A percentile compares a stretch with the other conserved stretches of the same genome.
Conservation (phyloP, 2,888 invertebrate genomes). For the Scaptomyza polygonia region DNA sequence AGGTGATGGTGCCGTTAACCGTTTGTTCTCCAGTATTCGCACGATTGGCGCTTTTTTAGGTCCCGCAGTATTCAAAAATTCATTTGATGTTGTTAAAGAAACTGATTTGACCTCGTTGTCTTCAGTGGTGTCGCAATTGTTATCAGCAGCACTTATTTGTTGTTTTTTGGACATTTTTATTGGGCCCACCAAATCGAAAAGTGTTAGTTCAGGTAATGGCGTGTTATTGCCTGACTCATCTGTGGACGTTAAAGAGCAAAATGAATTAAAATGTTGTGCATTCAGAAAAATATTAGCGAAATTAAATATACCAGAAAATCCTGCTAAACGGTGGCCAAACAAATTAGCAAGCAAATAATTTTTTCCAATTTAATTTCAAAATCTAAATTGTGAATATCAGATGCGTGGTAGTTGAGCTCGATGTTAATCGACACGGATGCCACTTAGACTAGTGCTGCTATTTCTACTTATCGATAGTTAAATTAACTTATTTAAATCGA, state of each 20-base stretch:
- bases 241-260: slow-evolving; percentile 29
- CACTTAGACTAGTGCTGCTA: not conserved
- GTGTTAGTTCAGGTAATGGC: slow-evolving; percentile 75
- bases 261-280: not conserved
- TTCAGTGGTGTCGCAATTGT: slow-evolving; percentile 39
- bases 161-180: slow-evolving; percentile 60
- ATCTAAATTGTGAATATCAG: slow-evolving; percentile 54
- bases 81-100: slow-evolving; percentile 25
- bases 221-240: slow-evolving; percentile 73
- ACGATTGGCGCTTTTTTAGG: slow-evolving; percentile 62
- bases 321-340: slow-evolving; percentile 24
- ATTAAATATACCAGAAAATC: slow-evolving; percentile 29
- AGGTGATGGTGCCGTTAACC: slow-evolving; percentile 37
- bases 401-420: slow-evolving; percentile 47
- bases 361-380: slow-evolving; percentile 69
- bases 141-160: slow-evolving; percentile 32
- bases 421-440: slow-evolving; percentile 29
- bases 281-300: not conserved
- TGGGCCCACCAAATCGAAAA: slow-evolving; percentile 78
- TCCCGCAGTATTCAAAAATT: slow-evolving; percentile 71
- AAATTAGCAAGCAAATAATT: slow-evolving; percentile 36
- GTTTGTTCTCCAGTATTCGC: slow-evolving; percentile 64
- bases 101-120: slow-evolving; percentile 12
- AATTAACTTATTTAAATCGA: not conserved
- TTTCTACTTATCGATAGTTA: slow-evolving; percentile 20